Conservation (phyloP, 2,113 vertebrate genomes). For the Nothobranchius kuhntae region DNA sequence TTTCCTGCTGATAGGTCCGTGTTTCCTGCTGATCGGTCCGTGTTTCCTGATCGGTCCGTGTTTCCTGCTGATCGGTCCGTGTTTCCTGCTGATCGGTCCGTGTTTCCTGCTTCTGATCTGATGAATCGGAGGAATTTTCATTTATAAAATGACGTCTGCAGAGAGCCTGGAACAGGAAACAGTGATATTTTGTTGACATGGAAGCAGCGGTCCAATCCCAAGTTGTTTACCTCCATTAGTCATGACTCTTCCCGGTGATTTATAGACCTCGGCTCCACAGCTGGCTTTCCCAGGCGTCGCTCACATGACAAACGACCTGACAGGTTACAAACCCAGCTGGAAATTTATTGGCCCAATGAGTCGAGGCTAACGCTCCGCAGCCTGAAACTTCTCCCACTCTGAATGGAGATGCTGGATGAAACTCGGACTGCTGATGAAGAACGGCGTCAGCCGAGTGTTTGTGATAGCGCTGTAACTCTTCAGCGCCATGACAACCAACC, state of each 20-base stretch:
- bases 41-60: too few species aligned
- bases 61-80: too few species aligned
- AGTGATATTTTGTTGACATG: conserved; percentile 52
- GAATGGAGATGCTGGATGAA: conserved; percentile 7
- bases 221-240: conserved; percentile 62
- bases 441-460: conserved; percentile 12
- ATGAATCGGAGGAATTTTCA: conserved; percentile 48
- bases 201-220: conserved; percentile 28
- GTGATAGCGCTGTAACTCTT: conserved; percentile 11
- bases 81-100: conserved; percentile 4
- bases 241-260: conserved; percentile 46
- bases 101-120: conserved; percentile 7
- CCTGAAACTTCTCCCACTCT: conserved; percentile 10
- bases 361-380: conserved; percentile 24
- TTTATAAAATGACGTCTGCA: conserved; percentile 26
- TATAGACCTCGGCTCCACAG: conserved; percentile 30
- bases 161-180: conserved; percentile 47
- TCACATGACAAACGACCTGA: conserved; percentile 56
- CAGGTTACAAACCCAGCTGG: conserved; percentile 59
- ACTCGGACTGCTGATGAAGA: conserved; percentile 26
- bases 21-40: too few species aligned
- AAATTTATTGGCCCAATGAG: conserved; percentile 58
- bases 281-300: conserved; percentile 37
- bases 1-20: too few species aligned
- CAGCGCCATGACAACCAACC: background rate